These are phyloP conservation scores for Harlomillsia oculata DNA, from an alignment of 1,140 invertebrate species.

Conservation along the genomic window DNA sequence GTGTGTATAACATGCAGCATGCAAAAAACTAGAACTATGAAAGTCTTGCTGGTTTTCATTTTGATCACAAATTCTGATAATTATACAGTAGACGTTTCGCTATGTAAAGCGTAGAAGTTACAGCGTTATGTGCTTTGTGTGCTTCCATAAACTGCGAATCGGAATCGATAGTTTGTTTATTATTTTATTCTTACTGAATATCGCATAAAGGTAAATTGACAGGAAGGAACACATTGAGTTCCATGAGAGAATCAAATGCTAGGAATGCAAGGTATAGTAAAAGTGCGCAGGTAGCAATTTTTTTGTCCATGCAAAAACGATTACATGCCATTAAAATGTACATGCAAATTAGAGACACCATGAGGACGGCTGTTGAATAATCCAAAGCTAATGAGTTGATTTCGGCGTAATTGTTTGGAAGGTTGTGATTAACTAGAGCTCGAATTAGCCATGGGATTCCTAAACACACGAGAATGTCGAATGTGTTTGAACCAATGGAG, in stretches of 20 bases:
- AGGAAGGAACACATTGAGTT: conserved; percentile 47
- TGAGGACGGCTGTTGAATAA: conserved; percentile 11
- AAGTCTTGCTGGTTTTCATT: too few relatives aligned
- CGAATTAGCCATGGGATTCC: conserved; percentile 52
- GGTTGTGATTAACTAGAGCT: conserved; percentile 25
- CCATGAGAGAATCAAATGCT: conserved; percentile 50
- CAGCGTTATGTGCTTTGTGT: too few relatives aligned
- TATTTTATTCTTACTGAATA: too few relatives aligned
- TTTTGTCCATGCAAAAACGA: conserved; percentile 16
- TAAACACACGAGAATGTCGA: conserved; percentile 46
- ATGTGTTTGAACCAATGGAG: conserved; percentile 45
- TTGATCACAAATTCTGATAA: too few relatives aligned
- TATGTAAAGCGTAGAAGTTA: too few relatives aligned
- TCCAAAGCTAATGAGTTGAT: conserved; percentile 8
- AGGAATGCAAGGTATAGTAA: conserved; percentile 54
- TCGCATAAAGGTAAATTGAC: conserved; percentile 43
- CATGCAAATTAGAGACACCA: conserved; percentile 4
- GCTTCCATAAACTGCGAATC: too few relatives aligned
- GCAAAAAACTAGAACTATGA: too few relatives aligned
- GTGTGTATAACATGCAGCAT: too few relatives aligned
- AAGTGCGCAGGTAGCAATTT: conserved; percentile 34
- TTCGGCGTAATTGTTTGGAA: neutral
- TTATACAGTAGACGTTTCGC: too few relatives aligned
- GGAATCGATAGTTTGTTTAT: too few relatives aligned
- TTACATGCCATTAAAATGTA: conserved; percentile 18